Evolutionary conservation across 2,113 vertebrate genomes (phyloP), one percentile per base, ranked within the genome.

Genomic region (Rhineura floridana): DNA sequence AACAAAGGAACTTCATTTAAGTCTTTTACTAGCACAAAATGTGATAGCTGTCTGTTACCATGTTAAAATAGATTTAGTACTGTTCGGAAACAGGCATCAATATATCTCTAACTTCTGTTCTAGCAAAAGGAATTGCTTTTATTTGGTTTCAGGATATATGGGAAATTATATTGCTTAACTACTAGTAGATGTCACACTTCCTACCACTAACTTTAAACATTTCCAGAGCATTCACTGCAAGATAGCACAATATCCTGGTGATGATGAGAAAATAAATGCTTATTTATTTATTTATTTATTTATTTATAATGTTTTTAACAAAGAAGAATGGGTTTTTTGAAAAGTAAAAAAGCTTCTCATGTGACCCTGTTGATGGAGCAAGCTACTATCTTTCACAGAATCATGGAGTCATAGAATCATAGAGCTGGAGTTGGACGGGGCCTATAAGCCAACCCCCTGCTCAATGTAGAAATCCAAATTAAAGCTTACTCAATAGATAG

Each of bases 1-100:
- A 90, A 83, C 88, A 88, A 90, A 73, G 62, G 87, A 86, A 90
- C 69, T 84, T 78, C 89, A 95, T 92, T 94, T 82, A 72, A 55
- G 28, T 70, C 48, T 63, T 46, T 81, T 50, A 70, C 30, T 30
- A 48, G 30, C 36, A 59, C 12, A 79, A 94, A 93, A 92, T 89
- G 88, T 19, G 75, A 3, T 19, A 19, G 21, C 25, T 77, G 44
- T 33, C 28, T 77, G 65, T 70, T 91, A 23, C 44, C 72, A 44
- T 62, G 75, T 85, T 50, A 82, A 92, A 93, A 93, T 0, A 0
- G 55, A 81, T 30, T 30, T 50, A 88, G n/a, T 69, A 90, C 52
- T 83, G 36, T 59, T 91, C 76, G 81, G 76, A 86, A 92, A 90
- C 42, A 84, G 76, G 92, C 92, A 88, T 83, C 90, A 87, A 2